Evolutionary conservation across 2,888 invertebrate species (phyloP), one percentile per base, ranked within the genome.

Genomic region (Dolichopus griseipennis): DNA sequence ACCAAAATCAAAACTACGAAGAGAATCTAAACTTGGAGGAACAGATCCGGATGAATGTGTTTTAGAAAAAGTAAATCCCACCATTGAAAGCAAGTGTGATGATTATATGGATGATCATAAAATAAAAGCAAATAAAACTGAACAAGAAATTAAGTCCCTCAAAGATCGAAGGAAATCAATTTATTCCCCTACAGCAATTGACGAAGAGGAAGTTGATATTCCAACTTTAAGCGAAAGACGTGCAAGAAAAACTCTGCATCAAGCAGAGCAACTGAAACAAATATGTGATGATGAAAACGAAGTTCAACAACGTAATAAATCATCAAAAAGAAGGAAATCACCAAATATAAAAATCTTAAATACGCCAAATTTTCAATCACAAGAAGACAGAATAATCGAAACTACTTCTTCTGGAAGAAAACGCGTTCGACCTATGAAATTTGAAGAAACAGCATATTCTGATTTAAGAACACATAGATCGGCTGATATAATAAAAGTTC

Each of bases 331-430:
- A 4, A 52, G n/a, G 18, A 52, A 52, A n/a, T 52, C 52, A n/a
- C 52, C 52, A 12, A 52, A 52, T 7, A 6, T 18, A 52, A 52
- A 15, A 18, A n/a, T 52, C 1, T 18, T 15, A 18, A 52, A 2
- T 52, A 9, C 9, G 1, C 18, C 6, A 18, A 52, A 5, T n/a
- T 12, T 7, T 37, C 52, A 12, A 52, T 52, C 52, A 12, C 18
- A 18, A 52, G 52, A 52, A 52, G 69, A 71, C 33, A 68, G 72
- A 22, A 68, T 68, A n/a, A 74, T 83, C 7, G 87, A 87, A 78
- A 82, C 86, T 1, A 87, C 88, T 0, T 87, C 88, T 0, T 88
- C 87, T 0, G 88, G 88, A 5, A 79, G 88, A 68, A 83, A 86
- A 77, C 81, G 88, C 68, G 87, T 86, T 37, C 79, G 87, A 67